Conservation (phyloP, 1,140 invertebrate genomes). For the Microvelia longipes region DNA sequence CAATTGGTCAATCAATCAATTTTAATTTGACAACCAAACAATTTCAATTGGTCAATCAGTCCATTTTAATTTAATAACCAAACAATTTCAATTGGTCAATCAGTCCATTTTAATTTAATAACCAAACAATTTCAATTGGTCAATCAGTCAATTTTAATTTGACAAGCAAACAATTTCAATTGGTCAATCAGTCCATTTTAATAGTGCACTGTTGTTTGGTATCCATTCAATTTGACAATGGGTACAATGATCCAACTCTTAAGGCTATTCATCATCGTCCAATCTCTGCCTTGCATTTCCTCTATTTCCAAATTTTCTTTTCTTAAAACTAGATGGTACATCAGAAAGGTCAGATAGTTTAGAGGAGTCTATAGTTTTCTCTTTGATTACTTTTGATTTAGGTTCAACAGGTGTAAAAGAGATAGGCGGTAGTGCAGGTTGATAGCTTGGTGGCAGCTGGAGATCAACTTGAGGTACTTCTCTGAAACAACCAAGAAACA, state of each 20-base stretch:
- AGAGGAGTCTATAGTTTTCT: constrained; percentile 1
- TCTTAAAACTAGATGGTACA: constrained; percentile 2
- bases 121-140: too few species aligned
- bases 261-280: not conserved
- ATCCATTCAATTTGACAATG: not conserved
- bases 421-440: not conserved
- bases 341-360: not conserved
- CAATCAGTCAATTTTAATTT: too few species aligned
- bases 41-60: too few species aligned
- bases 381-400: constrained; percentile 3
- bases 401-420: not conserved
- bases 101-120: too few species aligned
- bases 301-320: not conserved
- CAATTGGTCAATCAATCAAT: too few species aligned
- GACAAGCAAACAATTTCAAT: too few species aligned
- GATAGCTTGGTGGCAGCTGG: not conserved
- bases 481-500: not conserved
- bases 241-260: not conserved
- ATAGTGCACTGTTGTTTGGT: too few species aligned
- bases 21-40: too few species aligned
- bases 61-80: too few species aligned
- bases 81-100: too few species aligned
- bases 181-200: too few species aligned
- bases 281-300: constrained; percentile 5
- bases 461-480: not conserved